Base-by-base conservation (phyloP, 2,888 invertebrate species). In the Stenoptilia bipunctidactyla region DNA sequence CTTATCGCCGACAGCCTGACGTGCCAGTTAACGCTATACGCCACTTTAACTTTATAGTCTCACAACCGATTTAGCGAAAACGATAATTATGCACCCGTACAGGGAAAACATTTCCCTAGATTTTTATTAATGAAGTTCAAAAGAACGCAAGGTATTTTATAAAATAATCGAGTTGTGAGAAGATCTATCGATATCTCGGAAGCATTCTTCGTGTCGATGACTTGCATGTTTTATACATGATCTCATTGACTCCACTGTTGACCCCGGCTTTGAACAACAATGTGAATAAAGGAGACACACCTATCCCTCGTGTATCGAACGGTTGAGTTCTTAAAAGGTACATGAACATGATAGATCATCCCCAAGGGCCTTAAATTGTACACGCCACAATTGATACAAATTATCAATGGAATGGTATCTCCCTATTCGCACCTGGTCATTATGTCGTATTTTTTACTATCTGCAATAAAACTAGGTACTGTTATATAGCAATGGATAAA, bases 201-300 rank as follows among this genome's bases (percentile, higher is more conserved):
- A 71, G 68, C 73, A 71, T 71, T 66, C 62, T 65, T 66, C 73
- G 67, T 61, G 61, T 64, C 55, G 59, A 75, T 82, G 82, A 82
- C 82, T 82, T 80, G 82, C 82, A 75, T 59, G 58, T 66, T 62
- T 61, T 61, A 63, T 61, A 68, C 66, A 69, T 75, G 70, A 65
- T 77, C 77, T 80, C 75, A 76, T 76, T 77, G 79, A 82, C 80
- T 77, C 67, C 77, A 57, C 69, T 57, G 71, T 73, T 79, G 79
- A 79, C 80, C 80, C 64, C 68, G 53, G 56, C 15, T n/a, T n/a
- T 50, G 65, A 72, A 67, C 69, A 71, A 74, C 69, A 75, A 71
- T 69, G 70, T 67, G 72, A 75, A 75, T 76, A 73, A 74, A 66
- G 62, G 62, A 64, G 56, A 63, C 57, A 67, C 69, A 67, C 66